Base-by-base conservation (phyloP, 1,140 invertebrate genomes). In the Drosophila bipectinata region DNA sequence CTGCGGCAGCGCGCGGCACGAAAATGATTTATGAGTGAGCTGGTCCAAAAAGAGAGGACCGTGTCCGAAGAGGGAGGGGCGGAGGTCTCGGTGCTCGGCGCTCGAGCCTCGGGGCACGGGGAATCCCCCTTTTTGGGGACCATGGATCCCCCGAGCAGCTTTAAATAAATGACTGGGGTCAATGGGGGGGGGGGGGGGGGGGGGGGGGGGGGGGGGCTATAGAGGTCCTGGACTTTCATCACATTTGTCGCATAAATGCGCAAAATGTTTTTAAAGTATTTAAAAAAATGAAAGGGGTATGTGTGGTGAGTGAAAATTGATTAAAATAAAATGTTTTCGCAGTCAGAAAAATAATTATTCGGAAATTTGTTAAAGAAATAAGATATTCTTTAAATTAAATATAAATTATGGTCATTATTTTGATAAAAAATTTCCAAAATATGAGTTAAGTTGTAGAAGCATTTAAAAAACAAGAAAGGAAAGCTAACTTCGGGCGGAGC, bases 11-110 rank as follows among this genome's bases (percentile, higher is more conserved):
- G 75, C 76, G 75, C 79, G 78, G 78, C 82, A 87, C 62, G 71
- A 72, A 79, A 88, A 87, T 87, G 82, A 87, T 87, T 87, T 87
- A 87, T 87, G 82, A 79, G 75, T 68, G 52, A 76, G 77, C 61
- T 69, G 66, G 55, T 63, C 57, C 47, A 44, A 41, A 44, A 44
- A 15, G 15, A 18, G 34, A 37, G 24, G 48, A 21, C 8, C 14
- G 15, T 32, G 9, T 10, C 18, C 18, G 30, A n/a, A 8, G 30
- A 57, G 28, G 34, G 8, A 9, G 0, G 30, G n/a, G n/a, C n/a
- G n/a, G n/a, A n/a, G n/a, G 26, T 12, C 6, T 0, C 5, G 3
- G 34, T 10, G 34, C 21, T 3, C 2, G 21, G 21, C 2, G 21
- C 21, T 34, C 1, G 32, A 2, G 34, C 2, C 2, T 3, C 3